Conservation (phyloP, 2,797 vertebrate species). For the Catamblyrhynchus diadema region DNA sequence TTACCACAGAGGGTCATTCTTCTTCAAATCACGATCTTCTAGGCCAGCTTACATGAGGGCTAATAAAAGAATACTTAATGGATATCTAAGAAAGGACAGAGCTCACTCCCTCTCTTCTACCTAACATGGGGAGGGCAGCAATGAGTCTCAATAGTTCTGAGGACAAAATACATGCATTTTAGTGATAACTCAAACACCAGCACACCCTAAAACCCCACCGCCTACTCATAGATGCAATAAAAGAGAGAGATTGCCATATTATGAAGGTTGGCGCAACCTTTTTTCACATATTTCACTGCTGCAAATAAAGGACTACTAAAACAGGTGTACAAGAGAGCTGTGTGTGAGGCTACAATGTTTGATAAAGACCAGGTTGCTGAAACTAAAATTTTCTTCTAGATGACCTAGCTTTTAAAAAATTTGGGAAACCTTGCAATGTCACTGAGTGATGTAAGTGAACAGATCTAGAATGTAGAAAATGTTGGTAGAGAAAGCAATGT, state of each 20-base stretch:
- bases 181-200: background rate
- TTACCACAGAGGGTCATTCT: background rate
- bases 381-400: background rate
- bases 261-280: background rate
- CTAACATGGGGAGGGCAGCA: background rate
- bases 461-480: background rate
- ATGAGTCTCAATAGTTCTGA: background rate
- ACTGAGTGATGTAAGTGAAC: background rate
- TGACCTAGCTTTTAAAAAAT: background rate
- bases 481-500: background rate
- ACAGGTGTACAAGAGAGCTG: accelerated
- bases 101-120: background rate
- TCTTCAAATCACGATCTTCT: background rate
- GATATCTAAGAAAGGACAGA: background rate
- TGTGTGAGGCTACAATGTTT: background rate
- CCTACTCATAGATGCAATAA: background rate
- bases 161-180: background rate
- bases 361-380: background rate
- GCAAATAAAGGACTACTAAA: background rate
- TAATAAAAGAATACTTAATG: background rate
- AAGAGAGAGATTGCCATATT: background rate
- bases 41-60: background rate
- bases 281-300: background rate
- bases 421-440: background rate
- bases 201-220: background rate